phyloP scores from a whole-genome alignment of 2,797 vertebrate genomes.

The Saguinus oedipus region DNA sequence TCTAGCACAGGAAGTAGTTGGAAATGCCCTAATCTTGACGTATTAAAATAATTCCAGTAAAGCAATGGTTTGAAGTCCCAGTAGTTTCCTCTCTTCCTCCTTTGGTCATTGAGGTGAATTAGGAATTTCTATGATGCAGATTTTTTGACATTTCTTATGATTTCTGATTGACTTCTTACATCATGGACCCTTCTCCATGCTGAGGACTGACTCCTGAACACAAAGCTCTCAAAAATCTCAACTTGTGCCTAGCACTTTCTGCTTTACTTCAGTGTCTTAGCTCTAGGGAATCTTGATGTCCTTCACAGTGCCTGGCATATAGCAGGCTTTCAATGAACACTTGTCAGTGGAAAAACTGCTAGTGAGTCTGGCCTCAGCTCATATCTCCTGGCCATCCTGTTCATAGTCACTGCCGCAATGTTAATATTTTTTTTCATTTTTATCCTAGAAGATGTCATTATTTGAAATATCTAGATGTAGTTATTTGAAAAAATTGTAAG shows the following conservation, averaged over 20 bases:
- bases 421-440: not conserved
- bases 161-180: not conserved
- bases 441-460: not conserved
- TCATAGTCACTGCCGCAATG: not conserved
- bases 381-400: not conserved
- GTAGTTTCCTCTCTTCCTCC: not conserved
- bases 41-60: not conserved
- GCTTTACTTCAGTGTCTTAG: not conserved
- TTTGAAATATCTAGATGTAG: not conserved
- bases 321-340: not conserved
- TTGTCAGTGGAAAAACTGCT: not conserved
- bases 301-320: not conserved
- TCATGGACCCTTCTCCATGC: not conserved
- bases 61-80: not conserved
- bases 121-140: not conserved
- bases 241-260: not conserved
- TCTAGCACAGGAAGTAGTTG: not conserved
- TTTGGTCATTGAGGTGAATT: not conserved
- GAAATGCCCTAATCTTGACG: not conserved
- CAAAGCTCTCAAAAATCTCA: not conserved
- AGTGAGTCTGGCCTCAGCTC: not conserved
- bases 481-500: not conserved
- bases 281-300: not conserved
- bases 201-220: not conserved
- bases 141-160: not conserved